These are phyloP conservation scores for Trypoxylon attenuatum DNA, from an alignment of 2,888 invertebrate genomes.

Conservation along the genomic window DNA sequence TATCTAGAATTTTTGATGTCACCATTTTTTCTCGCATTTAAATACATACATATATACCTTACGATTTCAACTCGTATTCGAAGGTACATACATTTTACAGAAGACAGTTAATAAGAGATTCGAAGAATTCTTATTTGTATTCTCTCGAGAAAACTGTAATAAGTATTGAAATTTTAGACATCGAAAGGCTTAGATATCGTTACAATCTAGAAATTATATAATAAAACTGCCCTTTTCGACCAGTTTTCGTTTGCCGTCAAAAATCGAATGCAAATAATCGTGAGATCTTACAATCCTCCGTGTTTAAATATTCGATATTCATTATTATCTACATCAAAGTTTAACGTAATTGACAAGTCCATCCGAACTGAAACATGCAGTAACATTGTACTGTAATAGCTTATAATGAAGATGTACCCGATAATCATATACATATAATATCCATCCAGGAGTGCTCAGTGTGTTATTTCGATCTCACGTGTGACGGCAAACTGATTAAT, in stretches of 20 bases:
- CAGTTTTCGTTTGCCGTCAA: constrained; percentile 40
- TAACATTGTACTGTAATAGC: constrained; percentile 23
- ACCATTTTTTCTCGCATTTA: constrained; percentile 7
- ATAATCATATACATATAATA: constrained; percentile 32
- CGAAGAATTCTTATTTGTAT: constrained; percentile 11
- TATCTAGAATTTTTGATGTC: constrained; percentile 10
- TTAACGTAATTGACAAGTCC: constrained; percentile 38
- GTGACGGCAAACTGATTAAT: constrained; percentile 35
- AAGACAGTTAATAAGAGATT: constrained; percentile 7
- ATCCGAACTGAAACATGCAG: constrained; percentile 37
- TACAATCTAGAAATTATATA: constrained; percentile 28
- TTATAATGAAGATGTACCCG: constrained; percentile 13
- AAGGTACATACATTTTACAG: constrained; percentile 25
- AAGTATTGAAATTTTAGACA: constrained; percentile 34
- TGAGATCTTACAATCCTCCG: no score
- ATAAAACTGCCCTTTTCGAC: constrained; percentile 35
- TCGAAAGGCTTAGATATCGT: constrained; percentile 17
- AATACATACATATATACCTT: no score
- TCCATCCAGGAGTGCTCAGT: constrained; percentile 51
- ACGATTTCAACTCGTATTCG: constrained; percentile 11
- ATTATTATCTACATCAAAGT: no score
- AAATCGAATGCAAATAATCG: no score
- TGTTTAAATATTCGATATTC: no score
- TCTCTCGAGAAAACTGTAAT: constrained; percentile 21
- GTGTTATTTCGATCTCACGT: constrained; percentile 29